Conservation (phyloP, 1,140 invertebrate genomes). For the Meloidogyne exigua region DNA sequence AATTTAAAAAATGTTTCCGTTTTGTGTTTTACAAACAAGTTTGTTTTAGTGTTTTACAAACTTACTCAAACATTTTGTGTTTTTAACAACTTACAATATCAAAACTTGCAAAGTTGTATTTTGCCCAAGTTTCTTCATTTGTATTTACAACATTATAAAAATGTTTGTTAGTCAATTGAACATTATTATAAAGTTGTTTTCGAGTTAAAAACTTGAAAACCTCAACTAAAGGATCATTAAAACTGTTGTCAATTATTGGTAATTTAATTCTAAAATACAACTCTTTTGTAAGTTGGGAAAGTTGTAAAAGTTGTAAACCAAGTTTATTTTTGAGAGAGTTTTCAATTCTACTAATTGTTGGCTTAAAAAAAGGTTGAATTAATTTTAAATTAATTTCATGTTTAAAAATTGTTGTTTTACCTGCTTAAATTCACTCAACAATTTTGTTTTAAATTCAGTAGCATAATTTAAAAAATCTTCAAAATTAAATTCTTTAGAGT, state of each 20-base stretch:
- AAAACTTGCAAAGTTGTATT: neutral
- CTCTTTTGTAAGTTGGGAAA: neutral
- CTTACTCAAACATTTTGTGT: neutral
- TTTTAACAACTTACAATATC: conserved; percentile 2
- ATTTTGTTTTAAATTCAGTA: neutral
- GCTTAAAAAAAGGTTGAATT: neutral
- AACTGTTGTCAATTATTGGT: neutral
- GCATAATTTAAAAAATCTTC: neutral
- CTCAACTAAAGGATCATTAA: conserved; percentile 11
- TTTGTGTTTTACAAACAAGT: neutral
- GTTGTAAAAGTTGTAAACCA: neutral
- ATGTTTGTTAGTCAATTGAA: conserved; percentile 10
- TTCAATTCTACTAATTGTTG: neutral
- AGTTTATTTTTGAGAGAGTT: neutral
- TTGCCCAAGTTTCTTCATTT: conserved; percentile 15
- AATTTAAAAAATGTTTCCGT: neutral
- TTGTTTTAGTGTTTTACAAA: neutral
- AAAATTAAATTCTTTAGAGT: neutral
- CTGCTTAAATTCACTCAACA: neutral
- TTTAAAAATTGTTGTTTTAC: neutral
- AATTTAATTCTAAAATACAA: neutral
- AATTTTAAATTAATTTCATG: neutral
- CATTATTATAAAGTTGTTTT: conserved; percentile 12
- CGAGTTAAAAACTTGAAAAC: conserved; percentile 13
- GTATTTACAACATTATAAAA: conserved; percentile 5